Conservation (phyloP, 2,888 invertebrate genomes). For the Pasiphila rectangulata region DNA sequence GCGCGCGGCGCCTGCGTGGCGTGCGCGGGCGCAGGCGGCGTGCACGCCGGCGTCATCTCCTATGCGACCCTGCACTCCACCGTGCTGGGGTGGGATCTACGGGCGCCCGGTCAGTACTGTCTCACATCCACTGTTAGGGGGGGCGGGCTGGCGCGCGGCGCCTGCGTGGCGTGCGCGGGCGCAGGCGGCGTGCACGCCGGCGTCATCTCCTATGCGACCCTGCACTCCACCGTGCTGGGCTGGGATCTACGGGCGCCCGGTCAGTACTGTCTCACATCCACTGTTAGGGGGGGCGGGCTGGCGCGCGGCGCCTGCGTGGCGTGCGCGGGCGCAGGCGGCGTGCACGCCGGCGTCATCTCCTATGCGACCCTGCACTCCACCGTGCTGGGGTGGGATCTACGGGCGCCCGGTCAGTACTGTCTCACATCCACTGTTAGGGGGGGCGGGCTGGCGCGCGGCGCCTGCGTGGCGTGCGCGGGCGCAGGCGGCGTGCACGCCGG, state of each 20-base stretch:
- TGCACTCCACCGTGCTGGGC: conserved; percentile 90
- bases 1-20: conserved; percentile 86
- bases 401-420: too few relatives aligned
- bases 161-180: conserved; percentile 84
- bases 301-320: too few relatives aligned
- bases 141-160: conserved; percentile 83
- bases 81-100: conserved; percentile 93
- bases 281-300: too few relatives aligned
- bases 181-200: conserved; percentile 89
- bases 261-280: too few relatives aligned
- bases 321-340: too few relatives aligned
- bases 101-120: conserved; percentile 82
- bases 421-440: too few relatives aligned
- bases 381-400: too few relatives aligned
- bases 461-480: too few relatives aligned
- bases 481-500: too few relatives aligned
- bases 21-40: conserved; percentile 84
- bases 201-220: conserved; percentile 91
- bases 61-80: conserved; percentile 92
- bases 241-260: conserved; percentile 94
- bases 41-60: conserved; percentile 88
- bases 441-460: too few relatives aligned
- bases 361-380: too few relatives aligned
- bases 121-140: conserved; percentile 47
- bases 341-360: too few relatives aligned